These are phyloP conservation scores for Drosophila cognata DNA, from an alignment of 2,888 invertebrate species.

Conservation along the genomic window DNA sequence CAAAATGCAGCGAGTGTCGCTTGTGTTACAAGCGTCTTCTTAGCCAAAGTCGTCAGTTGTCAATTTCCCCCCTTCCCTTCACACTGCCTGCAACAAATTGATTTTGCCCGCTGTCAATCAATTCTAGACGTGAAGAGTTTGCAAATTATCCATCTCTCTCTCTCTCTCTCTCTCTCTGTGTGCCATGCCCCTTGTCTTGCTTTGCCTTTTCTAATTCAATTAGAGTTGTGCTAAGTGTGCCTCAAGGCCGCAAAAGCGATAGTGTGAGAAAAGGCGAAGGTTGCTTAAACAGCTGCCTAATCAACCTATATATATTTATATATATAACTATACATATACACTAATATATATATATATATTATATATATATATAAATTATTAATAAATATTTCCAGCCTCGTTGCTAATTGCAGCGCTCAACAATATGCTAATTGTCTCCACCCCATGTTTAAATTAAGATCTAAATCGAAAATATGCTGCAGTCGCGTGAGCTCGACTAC, in stretches of 20 bases:
- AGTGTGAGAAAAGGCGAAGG: constrained; percentile 6
- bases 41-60: neutral
- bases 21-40: neutral
- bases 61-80: neutral
- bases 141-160: constrained; percentile 19
- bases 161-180: constrained; percentile 1
- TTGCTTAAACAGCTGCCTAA: constrained; percentile 1
- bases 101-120: constrained; percentile 71
- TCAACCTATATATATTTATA: neutral
- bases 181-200: constrained; percentile 25
- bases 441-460: neutral
- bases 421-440: neutral
- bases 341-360: constrained; percentile 3
- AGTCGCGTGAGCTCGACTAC: neutral
- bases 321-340: neutral
- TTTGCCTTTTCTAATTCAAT: constrained; percentile 69
- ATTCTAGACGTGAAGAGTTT: constrained; percentile 53
- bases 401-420: constrained; percentile 26
- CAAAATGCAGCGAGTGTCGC: constrained; percentile 9
- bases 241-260: constrained; percentile 58
- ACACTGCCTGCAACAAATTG: constrained; percentile 19
- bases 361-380: neutral
- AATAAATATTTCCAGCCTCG: neutral
- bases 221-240: constrained; percentile 77
- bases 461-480: neutral